Evolutionary conservation across 30 jellyfish, hydroid and myxozoan species (phyloP).

Genomic region (Hydractinia echinata): DNA sequence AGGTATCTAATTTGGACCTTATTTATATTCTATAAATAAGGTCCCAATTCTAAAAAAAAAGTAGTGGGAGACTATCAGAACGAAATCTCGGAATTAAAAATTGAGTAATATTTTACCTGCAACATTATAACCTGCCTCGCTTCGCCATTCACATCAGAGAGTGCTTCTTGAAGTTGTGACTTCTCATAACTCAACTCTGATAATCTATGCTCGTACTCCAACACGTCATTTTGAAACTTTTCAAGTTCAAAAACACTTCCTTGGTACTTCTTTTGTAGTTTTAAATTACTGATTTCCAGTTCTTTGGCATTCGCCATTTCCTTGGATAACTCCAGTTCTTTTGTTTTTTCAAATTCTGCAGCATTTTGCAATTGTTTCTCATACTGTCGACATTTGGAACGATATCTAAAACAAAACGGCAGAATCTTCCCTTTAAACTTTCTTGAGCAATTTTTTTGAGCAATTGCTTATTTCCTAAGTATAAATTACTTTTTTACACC

Average conservation of each 20-base stretch:
- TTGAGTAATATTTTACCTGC: background rate
- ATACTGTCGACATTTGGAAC: conserved; percentile 44
- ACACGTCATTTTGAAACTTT: background rate
- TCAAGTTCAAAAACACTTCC: background rate
- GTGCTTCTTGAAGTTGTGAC: conserved; percentile 32
- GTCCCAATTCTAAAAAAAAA: too few species aligned
- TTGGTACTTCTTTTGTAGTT: conserved; percentile 20
- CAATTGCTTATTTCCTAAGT: too few species aligned
- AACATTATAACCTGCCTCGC: background rate
- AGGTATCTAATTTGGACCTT: too few species aligned
- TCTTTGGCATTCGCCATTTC: conserved; percentile 20
- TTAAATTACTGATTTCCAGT: background rate
- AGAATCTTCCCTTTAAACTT: background rate
- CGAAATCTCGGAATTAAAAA: too few species aligned
- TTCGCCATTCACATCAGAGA: conserved; percentile 46
- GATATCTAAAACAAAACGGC: conserved; percentile 34
- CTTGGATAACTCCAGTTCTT: conserved; percentile 13
- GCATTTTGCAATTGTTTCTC: conserved; percentile 17
- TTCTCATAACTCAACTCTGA: conserved; percentile 1
- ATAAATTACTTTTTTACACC: too few species aligned
- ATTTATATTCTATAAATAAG: too few species aligned
- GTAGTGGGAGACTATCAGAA: too few species aligned
- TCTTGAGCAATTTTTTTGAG: too few species aligned
- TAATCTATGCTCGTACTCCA: background rate
- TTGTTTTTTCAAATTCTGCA: background rate